phyloP scores from a whole-genome alignment of 2,113 vertebrate species.

The Microtus oregoni region DNA sequence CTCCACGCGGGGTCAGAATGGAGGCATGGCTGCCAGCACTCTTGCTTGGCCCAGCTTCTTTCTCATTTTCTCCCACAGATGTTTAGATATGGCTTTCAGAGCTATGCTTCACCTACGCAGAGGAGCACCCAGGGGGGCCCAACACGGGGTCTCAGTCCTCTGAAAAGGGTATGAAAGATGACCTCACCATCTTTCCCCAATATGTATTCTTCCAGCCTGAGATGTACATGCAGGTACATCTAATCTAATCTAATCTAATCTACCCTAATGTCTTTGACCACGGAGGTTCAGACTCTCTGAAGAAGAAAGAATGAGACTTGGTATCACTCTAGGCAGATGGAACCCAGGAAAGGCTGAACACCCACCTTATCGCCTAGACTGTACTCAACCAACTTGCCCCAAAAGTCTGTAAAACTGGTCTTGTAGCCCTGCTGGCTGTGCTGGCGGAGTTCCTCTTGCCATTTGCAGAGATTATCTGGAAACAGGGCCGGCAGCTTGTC shows the following conservation, averaged over 20 bases:
- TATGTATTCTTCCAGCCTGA: not conserved
- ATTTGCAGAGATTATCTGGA: slow-evolving; percentile 87
- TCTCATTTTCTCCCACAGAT: not conserved
- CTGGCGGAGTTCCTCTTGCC: slow-evolving; percentile 86
- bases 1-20: not conserved
- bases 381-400: slow-evolving; percentile 90
- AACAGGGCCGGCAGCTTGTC: slow-evolving; percentile 85
- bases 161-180: not conserved
- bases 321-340: not conserved
- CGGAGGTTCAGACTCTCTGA: not conserved
- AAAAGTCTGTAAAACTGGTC: slow-evolving; percentile 90
- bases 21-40: not conserved
- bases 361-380: slow-evolving; percentile 90
- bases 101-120: not conserved
- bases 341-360: not conserved
- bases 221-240: not conserved
- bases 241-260: not conserved
- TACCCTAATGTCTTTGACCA: not conserved
- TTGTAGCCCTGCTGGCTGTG: slow-evolving; percentile 88
- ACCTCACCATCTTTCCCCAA: not conserved
- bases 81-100: not conserved
- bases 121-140: not conserved
- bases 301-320: not conserved
- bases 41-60: not conserved
- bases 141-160: not conserved